Evolutionary conservation across 35 echinoderm and acorn worm genomes (phyloP), one percentile per base, ranked within the genome.

Genomic region (Apostichopus japonicus): DNA sequence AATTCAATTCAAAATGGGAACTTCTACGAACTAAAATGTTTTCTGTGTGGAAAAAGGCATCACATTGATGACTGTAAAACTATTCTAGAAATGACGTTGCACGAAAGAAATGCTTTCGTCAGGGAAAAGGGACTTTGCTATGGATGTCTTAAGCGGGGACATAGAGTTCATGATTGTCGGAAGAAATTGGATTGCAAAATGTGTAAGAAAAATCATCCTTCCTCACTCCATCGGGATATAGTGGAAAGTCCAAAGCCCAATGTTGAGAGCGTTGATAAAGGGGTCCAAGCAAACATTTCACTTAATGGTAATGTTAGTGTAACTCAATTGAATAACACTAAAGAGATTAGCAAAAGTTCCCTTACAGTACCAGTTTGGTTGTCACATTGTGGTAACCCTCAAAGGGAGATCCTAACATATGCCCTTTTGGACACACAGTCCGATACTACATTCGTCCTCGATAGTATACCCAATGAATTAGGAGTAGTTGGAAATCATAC

Each of bases 281-380:
- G 25, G 25, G 25, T 25, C 25, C 25, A 25, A 25, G 25, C 25
- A 25, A 24, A 72, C 52, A 54, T 59, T 16, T 83, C 80, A 55
- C 52, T 83, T 53, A 88, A 10, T 88, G 24, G 58, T 88, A 88
- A 88, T 67, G 58, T 72, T 23, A 7, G 58, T 67, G 57, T 88
- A 21, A 25, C n/a, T 72, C 86, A 88, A 51, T 59, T 88, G 5
- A 88, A 52, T 67, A 16, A n/a, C 21, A 23, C 25, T 23, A 88
- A 9, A 27, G 86, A 87, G 44, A 87, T 71, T 71, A 17, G 25
- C 5, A 87, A 87, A 44, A 87, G 63, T 54, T 87, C 86, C 8
- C 63, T 97, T 90, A 95, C 93, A 55, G 92, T 95, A 2, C 91
- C 96, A 22, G 93, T 96, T 10, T 96, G 95, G 93, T 15, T 96